Conservation (phyloP, 2,888 invertebrate genomes). For the Thera obeliscata region DNA sequence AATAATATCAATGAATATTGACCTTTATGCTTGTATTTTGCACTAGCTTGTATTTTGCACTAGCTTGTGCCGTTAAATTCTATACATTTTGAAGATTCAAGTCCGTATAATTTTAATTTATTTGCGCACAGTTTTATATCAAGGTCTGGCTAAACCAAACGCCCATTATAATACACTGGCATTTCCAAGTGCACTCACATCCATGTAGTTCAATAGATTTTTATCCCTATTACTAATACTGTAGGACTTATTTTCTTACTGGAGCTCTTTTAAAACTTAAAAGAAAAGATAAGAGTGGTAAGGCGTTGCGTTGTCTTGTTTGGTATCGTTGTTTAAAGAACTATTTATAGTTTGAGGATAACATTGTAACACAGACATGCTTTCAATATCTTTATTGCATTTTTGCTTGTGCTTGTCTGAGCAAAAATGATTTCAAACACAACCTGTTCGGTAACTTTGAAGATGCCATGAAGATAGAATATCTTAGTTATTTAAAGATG, state of each 20-base stretch:
- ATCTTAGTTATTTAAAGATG: no score
- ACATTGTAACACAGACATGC: constrained; percentile 2
- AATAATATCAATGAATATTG: no score
- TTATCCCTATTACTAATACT: neutral
- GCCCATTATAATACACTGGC: constrained; percentile 17
- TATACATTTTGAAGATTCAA: no score
- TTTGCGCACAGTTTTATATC: constrained; percentile 17
- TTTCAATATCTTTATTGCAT: constrained; percentile 7
- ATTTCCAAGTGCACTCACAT: constrained; percentile 16
- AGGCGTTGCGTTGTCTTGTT: constrained; percentile 21
- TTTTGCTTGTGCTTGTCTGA: constrained; percentile 2
- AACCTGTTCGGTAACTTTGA: neutral
- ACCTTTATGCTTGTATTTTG: no score
- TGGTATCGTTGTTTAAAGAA: constrained; percentile 16
- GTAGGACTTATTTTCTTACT: constrained; percentile 7
- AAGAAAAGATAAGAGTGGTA: constrained; percentile 24
- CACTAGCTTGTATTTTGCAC: no score
- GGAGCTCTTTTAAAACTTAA: constrained; percentile 19
- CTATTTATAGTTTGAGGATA: constrained; percentile 26
- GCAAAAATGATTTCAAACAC: neutral
- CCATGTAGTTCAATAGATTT: constrained; percentile 4
- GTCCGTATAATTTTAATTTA: constrained; percentile 2
- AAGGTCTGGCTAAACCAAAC: constrained; percentile 11
- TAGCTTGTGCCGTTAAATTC: no score
- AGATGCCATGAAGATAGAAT: neutral